Evolutionary conservation across 53 echinoderm and acorn worm species (phyloP).

Genomic region (Antedon mediterranea): DNA sequence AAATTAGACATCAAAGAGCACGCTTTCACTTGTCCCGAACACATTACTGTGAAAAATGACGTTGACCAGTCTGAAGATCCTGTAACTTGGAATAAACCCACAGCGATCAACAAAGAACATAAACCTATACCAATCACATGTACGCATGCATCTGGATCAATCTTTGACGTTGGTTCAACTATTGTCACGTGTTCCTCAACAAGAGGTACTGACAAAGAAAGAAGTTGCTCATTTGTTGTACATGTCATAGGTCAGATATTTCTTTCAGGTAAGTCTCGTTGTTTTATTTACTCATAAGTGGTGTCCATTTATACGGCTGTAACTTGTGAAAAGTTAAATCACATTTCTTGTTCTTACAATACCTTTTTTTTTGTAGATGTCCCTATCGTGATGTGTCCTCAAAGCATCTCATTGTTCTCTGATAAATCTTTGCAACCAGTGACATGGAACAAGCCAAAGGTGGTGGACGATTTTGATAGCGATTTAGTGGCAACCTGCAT

Average conservation of each 20-base stretch:
- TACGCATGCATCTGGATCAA: neutral
- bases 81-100: neutral
- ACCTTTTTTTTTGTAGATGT: too few species aligned
- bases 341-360: too few species aligned
- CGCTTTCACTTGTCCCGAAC: neutral
- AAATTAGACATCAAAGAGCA: neutral
- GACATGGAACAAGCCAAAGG: too few species aligned
- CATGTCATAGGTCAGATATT: neutral
- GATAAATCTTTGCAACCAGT: too few species aligned
- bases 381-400: too few species aligned
- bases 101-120: neutral
- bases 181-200: neutral
- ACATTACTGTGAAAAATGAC: neutral
- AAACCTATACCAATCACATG: neutral
- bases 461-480: too few species aligned
- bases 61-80: neutral
- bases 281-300: too few species aligned
- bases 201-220: neutral
- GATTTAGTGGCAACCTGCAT: too few species aligned
- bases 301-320: too few species aligned
- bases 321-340: too few species aligned
- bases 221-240: neutral
- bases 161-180: neutral
- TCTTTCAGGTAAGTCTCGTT: neutral
- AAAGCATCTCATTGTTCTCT: too few species aligned